These are phyloP conservation scores for Limnodromus scolopaceus DNA, from an alignment of 2,797 vertebrate species.

Conservation along the genomic window DNA sequence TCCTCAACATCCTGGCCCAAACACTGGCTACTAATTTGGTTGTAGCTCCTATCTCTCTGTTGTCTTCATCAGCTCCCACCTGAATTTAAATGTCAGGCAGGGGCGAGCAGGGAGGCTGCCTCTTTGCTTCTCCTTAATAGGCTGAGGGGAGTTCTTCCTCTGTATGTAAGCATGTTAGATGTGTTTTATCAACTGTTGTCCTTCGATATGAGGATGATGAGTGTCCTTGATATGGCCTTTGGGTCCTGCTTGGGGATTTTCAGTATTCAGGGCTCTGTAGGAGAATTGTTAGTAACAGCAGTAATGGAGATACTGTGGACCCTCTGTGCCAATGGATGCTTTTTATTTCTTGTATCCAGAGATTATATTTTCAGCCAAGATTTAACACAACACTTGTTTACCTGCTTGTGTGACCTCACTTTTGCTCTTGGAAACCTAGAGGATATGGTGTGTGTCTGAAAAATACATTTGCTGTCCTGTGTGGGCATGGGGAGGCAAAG, in stretches of 20 bases:
- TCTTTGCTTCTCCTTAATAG: background rate
- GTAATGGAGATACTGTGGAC: background rate
- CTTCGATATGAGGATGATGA: background rate
- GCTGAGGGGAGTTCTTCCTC: background rate
- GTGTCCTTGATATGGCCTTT: background rate
- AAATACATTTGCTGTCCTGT: background rate
- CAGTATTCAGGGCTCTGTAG: background rate
- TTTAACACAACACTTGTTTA: background rate
- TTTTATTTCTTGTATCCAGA: background rate
- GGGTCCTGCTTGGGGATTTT: background rate
- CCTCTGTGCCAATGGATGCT: background rate
- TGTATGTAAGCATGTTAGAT: background rate
- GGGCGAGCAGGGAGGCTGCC: fast-evolving
- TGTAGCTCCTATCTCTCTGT: background rate
- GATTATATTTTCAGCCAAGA: background rate
- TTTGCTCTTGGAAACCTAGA: background rate
- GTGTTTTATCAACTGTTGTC: background rate
- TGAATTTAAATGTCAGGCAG: background rate
- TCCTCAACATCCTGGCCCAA: background rate
- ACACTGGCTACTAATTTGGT: background rate
- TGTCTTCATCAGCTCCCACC: background rate
- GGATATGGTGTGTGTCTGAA: background rate
- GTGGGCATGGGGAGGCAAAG: background rate
- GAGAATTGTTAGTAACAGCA: background rate
- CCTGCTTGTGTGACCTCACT: background rate